phyloP scores from a whole-genome alignment of 2,113 vertebrate species.

The Illadopsis cleaveri region DNA sequence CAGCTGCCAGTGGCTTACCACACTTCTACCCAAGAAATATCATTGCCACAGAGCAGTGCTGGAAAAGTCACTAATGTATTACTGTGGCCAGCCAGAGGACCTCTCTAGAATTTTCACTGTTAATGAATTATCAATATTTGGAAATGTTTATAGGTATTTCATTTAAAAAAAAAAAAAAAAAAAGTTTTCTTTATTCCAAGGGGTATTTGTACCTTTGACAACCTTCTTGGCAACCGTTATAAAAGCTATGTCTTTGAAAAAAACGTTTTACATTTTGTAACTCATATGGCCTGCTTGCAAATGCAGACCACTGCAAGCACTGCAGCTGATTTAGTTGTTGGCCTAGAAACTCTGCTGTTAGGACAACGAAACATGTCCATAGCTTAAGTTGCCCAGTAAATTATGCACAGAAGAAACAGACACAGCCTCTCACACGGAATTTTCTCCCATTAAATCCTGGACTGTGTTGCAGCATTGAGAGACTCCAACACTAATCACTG shows the following conservation, averaged over 20 bases:
- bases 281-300: conserved; percentile 61
- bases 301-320: conserved; percentile 1
- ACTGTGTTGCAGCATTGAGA: neutral
- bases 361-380: conserved; percentile 64
- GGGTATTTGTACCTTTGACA: conserved; percentile 42
- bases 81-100: neutral
- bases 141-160: conserved; percentile 5
- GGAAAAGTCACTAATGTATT: conserved; percentile 35
- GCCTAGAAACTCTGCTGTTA: conserved; percentile 66
- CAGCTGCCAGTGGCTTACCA: neutral
- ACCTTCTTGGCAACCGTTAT: conserved; percentile 4
- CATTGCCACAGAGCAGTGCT: neutral
- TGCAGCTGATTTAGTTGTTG: conserved; percentile 60
- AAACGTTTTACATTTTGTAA: conserved; percentile 70
- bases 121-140: conserved; percentile 60
- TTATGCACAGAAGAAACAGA: conserved; percentile 54
- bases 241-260: conserved; percentile 43
- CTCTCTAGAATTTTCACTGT: conserved; percentile 33
- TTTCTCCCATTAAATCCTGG: neutral
- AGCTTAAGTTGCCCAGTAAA: conserved; percentile 66
- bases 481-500: neutral
- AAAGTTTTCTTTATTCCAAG: conserved; percentile 18
- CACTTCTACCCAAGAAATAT: conserved; percentile 41
- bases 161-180: neutral
- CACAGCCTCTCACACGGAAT: neutral